Evolutionary conservation across 2,888 invertebrate species (phyloP).

Genomic region (Synergus japonicus): DNA sequence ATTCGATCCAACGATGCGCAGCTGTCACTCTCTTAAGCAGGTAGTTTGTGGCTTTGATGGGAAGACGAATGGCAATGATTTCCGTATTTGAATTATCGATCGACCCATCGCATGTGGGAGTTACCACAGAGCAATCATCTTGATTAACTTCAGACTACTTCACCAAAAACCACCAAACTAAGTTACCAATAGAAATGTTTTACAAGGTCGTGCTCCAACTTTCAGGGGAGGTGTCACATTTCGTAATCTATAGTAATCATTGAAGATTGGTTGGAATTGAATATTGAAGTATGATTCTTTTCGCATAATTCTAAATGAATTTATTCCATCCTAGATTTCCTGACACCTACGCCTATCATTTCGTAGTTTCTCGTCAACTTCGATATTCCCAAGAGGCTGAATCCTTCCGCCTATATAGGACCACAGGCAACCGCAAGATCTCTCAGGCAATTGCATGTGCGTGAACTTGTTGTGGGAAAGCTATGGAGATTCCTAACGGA

Average conservation of each 20-base stretch:
- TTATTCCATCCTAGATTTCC: background rate
- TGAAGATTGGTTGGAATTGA: too few species aligned
- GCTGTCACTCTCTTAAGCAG: conserved; percentile 25
- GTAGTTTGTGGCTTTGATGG: background rate
- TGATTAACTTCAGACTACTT: background rate
- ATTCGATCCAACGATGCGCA: conserved; percentile 8
- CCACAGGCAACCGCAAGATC: conserved; percentile 24
- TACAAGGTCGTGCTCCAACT: background rate
- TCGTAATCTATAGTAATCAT: background rate
- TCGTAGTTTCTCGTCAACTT: conserved; percentile 23
- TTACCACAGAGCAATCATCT: conserved; percentile 42
- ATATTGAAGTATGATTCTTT: background rate
- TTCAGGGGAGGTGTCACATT: background rate
- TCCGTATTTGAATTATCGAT: conserved; percentile 34
- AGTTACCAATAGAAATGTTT: too few species aligned
- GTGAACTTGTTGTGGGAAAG: conserved; percentile 64
- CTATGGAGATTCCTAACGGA: conserved; percentile 71
- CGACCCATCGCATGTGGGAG: conserved; percentile 2
- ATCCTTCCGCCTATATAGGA: conserved; percentile 29
- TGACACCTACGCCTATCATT: conserved; percentile 16
- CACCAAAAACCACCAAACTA: background rate
- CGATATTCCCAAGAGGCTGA: conserved; percentile 10
- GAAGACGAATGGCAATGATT: conserved; percentile 21
- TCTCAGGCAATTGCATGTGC: conserved; percentile 42
- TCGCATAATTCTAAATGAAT: background rate